A percentile compares a stretch with the other conserved stretches of the same genome.
Evolutionary conservation across 2,113 vertebrate species (phyloP).

Genomic region (Malurus alboscapulatus): DNA sequence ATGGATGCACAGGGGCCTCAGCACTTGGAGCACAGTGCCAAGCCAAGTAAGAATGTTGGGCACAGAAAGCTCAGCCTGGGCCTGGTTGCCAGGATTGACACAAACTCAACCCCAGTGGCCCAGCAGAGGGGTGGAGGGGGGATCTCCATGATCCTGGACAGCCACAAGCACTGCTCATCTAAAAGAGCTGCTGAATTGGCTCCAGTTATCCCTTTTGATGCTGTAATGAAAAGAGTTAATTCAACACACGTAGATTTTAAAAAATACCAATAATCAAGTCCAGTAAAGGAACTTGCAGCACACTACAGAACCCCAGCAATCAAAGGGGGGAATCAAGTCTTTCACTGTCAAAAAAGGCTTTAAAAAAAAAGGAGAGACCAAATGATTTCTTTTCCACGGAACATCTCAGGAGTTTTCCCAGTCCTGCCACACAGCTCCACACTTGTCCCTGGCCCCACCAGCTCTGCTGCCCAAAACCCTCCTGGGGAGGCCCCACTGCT

Average conservation of each 20-base stretch:
- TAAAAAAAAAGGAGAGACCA: neutral
- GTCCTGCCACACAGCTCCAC: neutral
- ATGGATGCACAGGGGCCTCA: neutral
- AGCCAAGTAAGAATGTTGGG: neutral
- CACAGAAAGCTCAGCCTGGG: neutral
- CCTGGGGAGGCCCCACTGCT: neutral
- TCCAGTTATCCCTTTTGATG: constrained; percentile 11
- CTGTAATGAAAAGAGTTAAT: constrained; percentile 30
- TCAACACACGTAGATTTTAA: neutral
- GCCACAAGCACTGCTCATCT: neutral
- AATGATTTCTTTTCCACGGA: neutral
- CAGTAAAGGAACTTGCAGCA: neutral
- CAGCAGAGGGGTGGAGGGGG: neutral
- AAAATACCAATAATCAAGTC: neutral
- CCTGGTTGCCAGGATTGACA: neutral
- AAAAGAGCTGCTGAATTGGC: constrained; percentile 10
- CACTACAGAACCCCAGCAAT: neutral
- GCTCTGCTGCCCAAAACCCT: neutral
- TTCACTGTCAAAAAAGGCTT: neutral
- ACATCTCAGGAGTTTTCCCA: neutral
- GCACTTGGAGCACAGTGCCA: neutral
- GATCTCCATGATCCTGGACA: neutral
- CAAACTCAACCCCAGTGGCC: neutral
- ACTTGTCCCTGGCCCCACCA: neutral
- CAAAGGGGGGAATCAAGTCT: neutral